Base-by-base conservation (phyloP, 2,797 vertebrate species). In the Girardinus metallicus region DNA sequence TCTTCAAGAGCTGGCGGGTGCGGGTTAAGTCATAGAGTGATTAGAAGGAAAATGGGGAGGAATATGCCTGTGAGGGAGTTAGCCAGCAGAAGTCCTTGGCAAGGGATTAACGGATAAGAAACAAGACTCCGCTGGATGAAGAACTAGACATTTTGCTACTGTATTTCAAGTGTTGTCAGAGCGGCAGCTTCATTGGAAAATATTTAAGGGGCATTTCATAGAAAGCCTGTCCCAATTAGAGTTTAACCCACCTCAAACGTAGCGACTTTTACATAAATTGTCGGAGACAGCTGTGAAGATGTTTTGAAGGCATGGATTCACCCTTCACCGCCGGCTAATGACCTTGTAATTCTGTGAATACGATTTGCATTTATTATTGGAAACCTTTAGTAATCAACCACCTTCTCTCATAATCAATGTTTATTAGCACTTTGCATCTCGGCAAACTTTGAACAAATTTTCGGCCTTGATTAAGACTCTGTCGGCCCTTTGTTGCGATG, bases 281-380 rank as follows among this genome's bases (percentile, higher is more conserved):
- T 73, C 15, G 64, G 72, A 81, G 18, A 74, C 74, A 55, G 39
- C 3, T 9, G 74, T 39, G 76, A 62, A 78, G 71, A 36, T 44
- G 13, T 77, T 79, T 75, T 73, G 23, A 79, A 73, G 77, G 79
- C 51, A 68, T 0, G 0, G 73, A 29, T 18, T 51, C 1, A 71
- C 9, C 21, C 18, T 80, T 43, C 44, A 55, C 51, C 53, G 34
- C 39, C 43, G 16, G 68, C 43, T 71, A 46, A 86, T 80, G 80
- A 89, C 89, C 92, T 92, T 90, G 86, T 86, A 55, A 46, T 85
- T 89, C 43, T 31, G 34, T 83, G 87, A 92, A 91, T 92, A 60
- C 74, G 46, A 85, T 91, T 90, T 93, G 90, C 86, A 91, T 93
- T 85, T 80, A 51, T 92, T 89, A 89, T 91, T 36, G 44, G 86